phyloP scores from a whole-genome alignment of 1,140 invertebrate genomes.

The Camponotus vicinus region DNA sequence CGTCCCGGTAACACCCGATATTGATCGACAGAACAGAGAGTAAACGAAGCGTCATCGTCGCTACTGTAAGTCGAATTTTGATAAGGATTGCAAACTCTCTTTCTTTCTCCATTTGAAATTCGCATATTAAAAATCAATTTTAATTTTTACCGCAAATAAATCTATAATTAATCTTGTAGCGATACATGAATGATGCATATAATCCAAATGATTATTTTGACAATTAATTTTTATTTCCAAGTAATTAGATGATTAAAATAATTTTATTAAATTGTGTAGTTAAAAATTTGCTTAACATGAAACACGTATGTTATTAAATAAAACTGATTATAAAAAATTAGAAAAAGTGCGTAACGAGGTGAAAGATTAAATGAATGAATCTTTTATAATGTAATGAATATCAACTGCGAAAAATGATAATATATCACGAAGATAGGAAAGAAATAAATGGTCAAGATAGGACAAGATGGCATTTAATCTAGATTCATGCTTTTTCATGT shows the following conservation, averaged over 20 bases:
- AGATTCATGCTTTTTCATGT: constrained; percentile 26
- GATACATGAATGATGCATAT: background rate
- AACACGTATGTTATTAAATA: background rate
- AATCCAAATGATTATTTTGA: background rate
- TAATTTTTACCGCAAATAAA: background rate
- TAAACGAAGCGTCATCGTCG: constrained; percentile 59
- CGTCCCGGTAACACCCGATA: constrained; percentile 62
- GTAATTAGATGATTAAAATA: background rate
- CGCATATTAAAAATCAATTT: background rate
- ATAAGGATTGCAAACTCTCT: constrained; percentile 22
- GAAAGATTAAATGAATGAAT: constrained; percentile 1
- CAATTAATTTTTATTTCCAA: constrained; percentile 12
- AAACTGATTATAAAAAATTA: constrained; percentile 1
- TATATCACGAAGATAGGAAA: background rate
- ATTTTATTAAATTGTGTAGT: background rate
- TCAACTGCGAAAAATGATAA: background rate
- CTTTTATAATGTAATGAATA: background rate
- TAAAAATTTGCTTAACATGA: background rate
- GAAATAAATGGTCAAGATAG: background rate
- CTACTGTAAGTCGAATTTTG: constrained; percentile 55
- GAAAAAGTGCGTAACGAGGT: background rate
- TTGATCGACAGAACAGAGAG: constrained; percentile 58
- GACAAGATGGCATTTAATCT: constrained; percentile 16
- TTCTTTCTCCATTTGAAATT: background rate
- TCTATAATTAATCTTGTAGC: background rate